Base-by-base conservation (phyloP, 2,797 vertebrate species). In the Margarornis squamiger region DNA sequence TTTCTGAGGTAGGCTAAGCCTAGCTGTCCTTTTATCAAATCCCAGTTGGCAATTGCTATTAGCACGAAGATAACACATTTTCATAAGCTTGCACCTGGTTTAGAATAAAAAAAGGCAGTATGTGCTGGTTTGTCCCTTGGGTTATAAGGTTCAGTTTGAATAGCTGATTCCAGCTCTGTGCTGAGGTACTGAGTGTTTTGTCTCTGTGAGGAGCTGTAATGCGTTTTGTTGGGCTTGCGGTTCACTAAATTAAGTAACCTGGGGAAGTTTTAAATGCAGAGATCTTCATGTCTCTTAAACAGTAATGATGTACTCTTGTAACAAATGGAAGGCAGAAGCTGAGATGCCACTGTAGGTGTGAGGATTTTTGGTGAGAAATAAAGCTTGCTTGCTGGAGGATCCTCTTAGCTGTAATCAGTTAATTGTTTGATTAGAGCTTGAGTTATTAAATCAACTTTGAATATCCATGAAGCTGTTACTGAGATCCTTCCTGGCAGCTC, bases 21-120 rank as follows among this genome's bases (percentile, higher is more conserved):
- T 93, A 59, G 94, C 86, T 91, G 80, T 95, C 80, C 88, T 96
- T 95, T 97, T 91, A 93, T 94, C 88, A 95, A 93, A 78, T 97
- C 96, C 90, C 93, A 68, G 80, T 86, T 95, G 91, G 81, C 82
- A 75, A 96, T 92, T 24, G 58, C 72, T 95, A 82, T 93, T 96
- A 96, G 90, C 90, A 93, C 81, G 91, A 86, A 55, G 63, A 58
- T 94, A 75, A 93, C 86, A 66, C 55, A 1, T 96, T 96, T 96
- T 92, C 93, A 91, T 74, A 90, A 91, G 89, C 80, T 92, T 91
- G 76, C 75, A 95, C 94, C 91, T 96, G 93, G 3, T 86, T 85
- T 23, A 51, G 49, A 32, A 68, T 55, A 51, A 30, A 58, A 39
- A 76, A 34, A 74, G 55, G 3, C 18, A 79, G 48, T 5, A 3